Conservation (phyloP, 2,113 vertebrate genomes). For the Chamaetylas fuelleborni region DNA sequence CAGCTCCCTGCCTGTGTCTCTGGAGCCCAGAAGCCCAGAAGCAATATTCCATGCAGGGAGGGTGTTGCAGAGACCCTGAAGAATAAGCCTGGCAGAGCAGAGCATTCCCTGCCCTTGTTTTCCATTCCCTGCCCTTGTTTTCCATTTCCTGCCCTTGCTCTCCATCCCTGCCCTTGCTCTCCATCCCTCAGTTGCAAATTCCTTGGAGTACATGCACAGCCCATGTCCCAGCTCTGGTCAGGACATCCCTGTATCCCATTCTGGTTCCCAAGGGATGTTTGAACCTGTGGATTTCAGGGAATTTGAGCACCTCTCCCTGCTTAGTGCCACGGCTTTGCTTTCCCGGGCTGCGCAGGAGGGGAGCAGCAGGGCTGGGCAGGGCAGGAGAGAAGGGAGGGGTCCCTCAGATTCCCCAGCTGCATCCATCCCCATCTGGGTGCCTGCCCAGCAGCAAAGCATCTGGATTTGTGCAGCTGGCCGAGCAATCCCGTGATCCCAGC, state of each 20-base stretch:
- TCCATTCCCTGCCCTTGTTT: neutral
- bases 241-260: neutral
- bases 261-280: neutral
- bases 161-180: neutral
- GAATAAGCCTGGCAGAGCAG: neutral
- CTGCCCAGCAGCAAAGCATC: accelerated
- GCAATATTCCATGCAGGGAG: neutral
- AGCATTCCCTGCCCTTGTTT: neutral
- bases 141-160: neutral
- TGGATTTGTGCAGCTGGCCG: slow-evolving; percentile 7
- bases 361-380: neutral
- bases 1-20: neutral
- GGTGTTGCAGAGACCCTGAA: neutral
- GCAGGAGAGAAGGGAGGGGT: neutral
- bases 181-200: neutral
- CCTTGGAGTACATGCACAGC: neutral
- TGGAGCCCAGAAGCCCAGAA: neutral
- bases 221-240: neutral
- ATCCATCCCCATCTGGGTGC: neutral
- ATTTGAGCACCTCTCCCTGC: neutral
- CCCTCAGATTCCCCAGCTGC: neutral
- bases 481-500: slow-evolving; percentile 21
- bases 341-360: neutral
- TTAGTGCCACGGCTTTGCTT: accelerated
- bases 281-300: neutral